These are phyloP conservation scores for Herminia tarsipennalis DNA, from an alignment of 2,888 invertebrate genomes.

Conservation along the genomic window DNA sequence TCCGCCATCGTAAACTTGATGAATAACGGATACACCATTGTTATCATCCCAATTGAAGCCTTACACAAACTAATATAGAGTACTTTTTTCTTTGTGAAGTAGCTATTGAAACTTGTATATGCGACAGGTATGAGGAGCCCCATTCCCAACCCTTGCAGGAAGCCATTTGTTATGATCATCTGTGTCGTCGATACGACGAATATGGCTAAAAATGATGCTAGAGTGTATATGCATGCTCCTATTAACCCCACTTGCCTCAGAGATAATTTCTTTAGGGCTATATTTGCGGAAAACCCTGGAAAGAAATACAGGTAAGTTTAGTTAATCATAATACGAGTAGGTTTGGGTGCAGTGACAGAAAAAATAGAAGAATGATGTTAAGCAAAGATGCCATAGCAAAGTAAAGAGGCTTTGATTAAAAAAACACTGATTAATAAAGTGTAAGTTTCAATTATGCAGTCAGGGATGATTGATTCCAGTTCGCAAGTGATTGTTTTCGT, in stretches of 20 bases:
- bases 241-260: slow-evolving; percentile 88
- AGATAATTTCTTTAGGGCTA: slow-evolving; percentile 87
- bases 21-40: slow-evolving; percentile 88
- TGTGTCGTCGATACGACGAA: slow-evolving; percentile 88
- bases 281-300: slow-evolving; percentile 89
- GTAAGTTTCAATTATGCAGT: too few relatives aligned
- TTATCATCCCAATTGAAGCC: slow-evolving; percentile 88
- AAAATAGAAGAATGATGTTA: too few relatives aligned
- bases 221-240: slow-evolving; percentile 87
- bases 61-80: slow-evolving; percentile 90
- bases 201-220: slow-evolving; percentile 87
- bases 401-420: too few relatives aligned
- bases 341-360: too few relatives aligned
- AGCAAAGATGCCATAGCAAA: too few relatives aligned
- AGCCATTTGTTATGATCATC: slow-evolving; percentile 87
- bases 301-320: too few relatives aligned
- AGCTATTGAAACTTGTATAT: slow-evolving; percentile 90
- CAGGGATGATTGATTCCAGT: too few relatives aligned
- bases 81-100: slow-evolving; percentile 89
- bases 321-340: too few relatives aligned
- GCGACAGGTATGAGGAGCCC: slow-evolving; percentile 90
- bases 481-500: too few relatives aligned
- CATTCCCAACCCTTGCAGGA: slow-evolving; percentile 88
- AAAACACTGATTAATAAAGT: too few relatives aligned
- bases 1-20: slow-evolving; percentile 86